Conservation (phyloP, 2,888 invertebrate genomes). For the Leucoma salicis region DNA sequence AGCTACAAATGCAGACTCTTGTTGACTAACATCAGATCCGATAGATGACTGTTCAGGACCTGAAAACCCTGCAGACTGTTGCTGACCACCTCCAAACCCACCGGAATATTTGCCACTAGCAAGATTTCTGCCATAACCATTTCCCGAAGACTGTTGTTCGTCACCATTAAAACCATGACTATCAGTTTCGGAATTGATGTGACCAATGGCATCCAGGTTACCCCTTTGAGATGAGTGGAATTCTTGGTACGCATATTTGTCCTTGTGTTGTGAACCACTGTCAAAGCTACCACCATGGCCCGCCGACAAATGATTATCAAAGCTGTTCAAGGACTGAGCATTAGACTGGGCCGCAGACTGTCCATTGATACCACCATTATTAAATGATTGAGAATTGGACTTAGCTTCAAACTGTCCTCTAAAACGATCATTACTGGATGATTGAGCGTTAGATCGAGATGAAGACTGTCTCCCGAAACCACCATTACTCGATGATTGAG, state of each 20-base stretch:
- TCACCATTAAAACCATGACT: conserved; percentile 5
- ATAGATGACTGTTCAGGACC: no score
- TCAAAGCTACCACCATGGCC: neutral
- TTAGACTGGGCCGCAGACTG: conserved; percentile 1
- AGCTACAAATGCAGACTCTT: neutral
- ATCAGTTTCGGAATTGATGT: conserved; percentile 12
- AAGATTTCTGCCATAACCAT: neutral
- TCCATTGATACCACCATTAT: neutral
- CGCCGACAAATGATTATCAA: neutral
- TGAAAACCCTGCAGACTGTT: conserved; percentile 5
- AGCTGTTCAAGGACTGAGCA: neutral
- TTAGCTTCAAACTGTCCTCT: neutral
- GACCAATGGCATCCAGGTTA: conserved; percentile 6
- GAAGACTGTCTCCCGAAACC: conserved; percentile 2
- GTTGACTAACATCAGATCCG: no score
- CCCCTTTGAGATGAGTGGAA: conserved; percentile 38
- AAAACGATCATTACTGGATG: neutral
- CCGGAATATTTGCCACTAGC: neutral
- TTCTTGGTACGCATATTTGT: conserved; percentile 34
- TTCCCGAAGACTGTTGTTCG: neutral
- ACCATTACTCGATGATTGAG: neutral
- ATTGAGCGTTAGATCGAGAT: neutral
- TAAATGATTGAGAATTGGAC: neutral
- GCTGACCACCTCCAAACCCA: conserved; percentile 4
- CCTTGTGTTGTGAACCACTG: conserved; percentile 6